Base-by-base conservation (phyloP, 2,113 vertebrate genomes). In the Ibidorhyncha struthersii region DNA sequence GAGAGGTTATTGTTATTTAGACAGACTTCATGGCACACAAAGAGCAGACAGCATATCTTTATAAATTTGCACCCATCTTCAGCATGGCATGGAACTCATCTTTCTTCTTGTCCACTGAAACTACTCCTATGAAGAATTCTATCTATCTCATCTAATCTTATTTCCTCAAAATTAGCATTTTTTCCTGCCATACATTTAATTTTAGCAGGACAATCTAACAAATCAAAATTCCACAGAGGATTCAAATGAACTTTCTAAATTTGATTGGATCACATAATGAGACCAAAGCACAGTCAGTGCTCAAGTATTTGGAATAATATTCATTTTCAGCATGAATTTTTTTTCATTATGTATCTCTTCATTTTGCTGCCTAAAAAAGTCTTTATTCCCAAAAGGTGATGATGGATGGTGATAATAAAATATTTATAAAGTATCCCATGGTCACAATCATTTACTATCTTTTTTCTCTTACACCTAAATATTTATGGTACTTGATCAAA, bases 1-100 rank as follows among this genome's bases (percentile, higher is more conserved):
- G 67, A 88, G 86, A 98, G 87, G 82, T 96, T 97, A 96, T 69
- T 96, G 82, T 91, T 98, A 82, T 98, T 98, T 97, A 96, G 74
- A 94, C 90, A 97, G 96, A 97, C 66, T 93, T 95, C 27, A 82
- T 32, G 95, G 55, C 59, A 95, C 50, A 92, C 50, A 90, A 86
- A 97, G 58, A 96, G 76, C 70, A 91, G 69, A 88, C 66, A 96
- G 36, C 27, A 52, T 78, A 91, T 96, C 92, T 90, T 93, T 95
- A 90, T 56, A 96, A 90, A 96, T 96, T 94, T 85, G 53, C 18
- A 80, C 26, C n/a, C 56, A 86, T 95, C 82, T 96, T 96, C 94
- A 91, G 38, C 32, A 65, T 61, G 26, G 20, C 43, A 56, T 63
- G 58, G 85, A 87, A 82, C 65, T 86, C 58, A 95, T 86, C 69